Evolutionary conservation across 2,113 vertebrate species (phyloP).

Genomic region (Hippopotamus amphibius): DNA sequence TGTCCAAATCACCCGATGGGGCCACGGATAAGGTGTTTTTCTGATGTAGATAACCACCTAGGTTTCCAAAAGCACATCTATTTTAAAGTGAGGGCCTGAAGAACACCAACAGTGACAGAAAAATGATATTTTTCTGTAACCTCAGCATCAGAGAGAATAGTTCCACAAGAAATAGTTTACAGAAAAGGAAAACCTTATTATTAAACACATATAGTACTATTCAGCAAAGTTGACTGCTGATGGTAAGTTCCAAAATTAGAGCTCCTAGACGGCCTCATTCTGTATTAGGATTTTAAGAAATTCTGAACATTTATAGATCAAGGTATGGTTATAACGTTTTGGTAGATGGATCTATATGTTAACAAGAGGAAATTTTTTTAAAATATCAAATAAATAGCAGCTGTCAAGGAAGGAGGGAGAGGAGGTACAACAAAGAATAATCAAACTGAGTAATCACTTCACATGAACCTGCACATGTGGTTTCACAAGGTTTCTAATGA

Average conservation of each 20-base stretch:
- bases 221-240: conserved; percentile 52
- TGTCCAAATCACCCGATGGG: not conserved
- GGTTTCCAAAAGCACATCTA: conserved; percentile 70
- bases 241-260: conserved; percentile 38
- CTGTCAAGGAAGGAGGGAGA: not conserved
- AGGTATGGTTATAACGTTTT: not conserved
- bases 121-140: conserved; percentile 70
- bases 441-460: not conserved
- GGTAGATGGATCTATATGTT: not conserved
- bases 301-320: not conserved
- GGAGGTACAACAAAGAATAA: not conserved
- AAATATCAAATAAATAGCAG: not conserved
- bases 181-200: conserved; percentile 55
- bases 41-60: conserved; percentile 62
- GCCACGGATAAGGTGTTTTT: conserved; percentile 56
- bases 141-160: conserved; percentile 63
- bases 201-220: conserved; percentile 63
- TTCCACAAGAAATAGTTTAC: conserved; percentile 58
- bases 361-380: not conserved
- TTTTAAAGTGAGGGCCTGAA: conserved; percentile 51
- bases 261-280: not conserved
- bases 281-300: conserved; percentile 31
- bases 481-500: not conserved
- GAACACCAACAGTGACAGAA: conserved; percentile 67
- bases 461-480: not conserved